Conservation (phyloP, 1,140 invertebrate genomes). For the Holotrichia oblita region DNA sequence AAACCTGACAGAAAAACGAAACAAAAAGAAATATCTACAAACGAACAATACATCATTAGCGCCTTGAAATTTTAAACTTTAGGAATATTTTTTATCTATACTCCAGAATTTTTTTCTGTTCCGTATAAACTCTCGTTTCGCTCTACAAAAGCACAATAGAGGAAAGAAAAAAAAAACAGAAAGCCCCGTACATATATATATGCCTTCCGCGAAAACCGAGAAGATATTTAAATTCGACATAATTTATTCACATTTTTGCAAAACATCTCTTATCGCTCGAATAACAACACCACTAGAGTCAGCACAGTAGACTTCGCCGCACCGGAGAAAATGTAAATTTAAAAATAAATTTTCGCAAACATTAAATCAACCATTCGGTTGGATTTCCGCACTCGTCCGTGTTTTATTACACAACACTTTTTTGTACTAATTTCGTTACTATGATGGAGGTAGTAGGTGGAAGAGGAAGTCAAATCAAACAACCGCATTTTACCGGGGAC, state of each 20-base stretch:
- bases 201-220: neutral
- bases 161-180: neutral
- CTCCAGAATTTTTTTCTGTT: neutral
- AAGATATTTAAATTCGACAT: constrained; percentile 13
- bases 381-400: neutral
- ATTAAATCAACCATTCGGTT: neutral
- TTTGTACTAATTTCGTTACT: neutral
- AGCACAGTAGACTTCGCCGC: neutral
- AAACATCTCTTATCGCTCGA: constrained; percentile 12
- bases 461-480: neutral
- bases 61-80: neutral
- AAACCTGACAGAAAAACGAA: neutral
- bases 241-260: constrained; percentile 1
- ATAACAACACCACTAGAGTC: neutral
- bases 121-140: neutral
- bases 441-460: neutral
- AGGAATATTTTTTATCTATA: neutral
- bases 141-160: neutral
- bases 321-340: constrained; percentile 13
- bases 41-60: neutral
- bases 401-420: neutral
- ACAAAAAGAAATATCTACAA: neutral
- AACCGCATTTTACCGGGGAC: neutral
- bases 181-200: neutral
- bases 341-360: neutral